Base-by-base conservation (phyloP, 2,888 invertebrate species). In the Minunthozetes semirufus region DNA sequence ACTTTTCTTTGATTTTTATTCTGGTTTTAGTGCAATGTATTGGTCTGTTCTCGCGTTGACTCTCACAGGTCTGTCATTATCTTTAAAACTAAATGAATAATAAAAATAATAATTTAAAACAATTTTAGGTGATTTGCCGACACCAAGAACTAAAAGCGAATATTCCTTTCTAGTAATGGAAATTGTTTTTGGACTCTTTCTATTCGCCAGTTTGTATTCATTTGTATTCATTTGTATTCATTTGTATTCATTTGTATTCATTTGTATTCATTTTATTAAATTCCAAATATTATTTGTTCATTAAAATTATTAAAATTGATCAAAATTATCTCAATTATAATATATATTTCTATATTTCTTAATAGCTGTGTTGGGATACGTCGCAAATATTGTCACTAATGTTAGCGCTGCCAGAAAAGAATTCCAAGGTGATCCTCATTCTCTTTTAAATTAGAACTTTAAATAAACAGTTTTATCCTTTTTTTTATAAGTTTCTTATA, bases 21-120 rank as follows among this genome's bases (percentile, higher is more conserved):
- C 29, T 17, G n/a, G 3, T 46, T 73, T n/a, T n/a, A 74, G 75
- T 86, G 94, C 96, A 86, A 94, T 95, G 85, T 97, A 97, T 86
- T 96, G 96, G 95, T 96, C 96, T 84, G 95, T 95, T 80, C 86
- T 96, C 83, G 94, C 95, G 80, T 87, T 98, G 79, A 96, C 96
- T 75, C 95, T 95, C 78, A 94, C 96, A 82, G 96, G 96, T 80
- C 25, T 50, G 72, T 38, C 9, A 6, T 48, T 59, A 22, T 19
- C 15, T 27, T n/a, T 66, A 2, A 8, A 4, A 59, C 11, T 25
- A 29, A 61, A 61, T n/a, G 25, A 29, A 59, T 59, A 29, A 13
- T 25, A 25, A 29, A 59, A 22, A 13, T 27, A 11, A 59, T 1
- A 59, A 50, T 50, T 27, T 4, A 59, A 42, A 15, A 8, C 13